phyloP scores from a whole-genome alignment of 2,113 vertebrate species.

The Colinus virginianus region DNA sequence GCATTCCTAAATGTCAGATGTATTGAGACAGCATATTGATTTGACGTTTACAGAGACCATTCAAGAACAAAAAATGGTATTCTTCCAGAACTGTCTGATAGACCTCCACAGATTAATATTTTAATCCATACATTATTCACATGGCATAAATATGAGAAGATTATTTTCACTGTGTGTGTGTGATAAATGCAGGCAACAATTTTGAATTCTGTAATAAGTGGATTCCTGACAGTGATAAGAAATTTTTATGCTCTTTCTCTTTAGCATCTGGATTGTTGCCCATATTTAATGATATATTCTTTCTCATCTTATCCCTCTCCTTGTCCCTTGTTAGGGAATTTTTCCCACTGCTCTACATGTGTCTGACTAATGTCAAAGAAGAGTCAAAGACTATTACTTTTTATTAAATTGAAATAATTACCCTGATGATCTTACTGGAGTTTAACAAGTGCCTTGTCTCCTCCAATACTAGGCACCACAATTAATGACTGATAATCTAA shows the following conservation, averaged over 20 bases:
- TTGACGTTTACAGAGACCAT: not conserved
- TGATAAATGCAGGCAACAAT: too few relatives aligned
- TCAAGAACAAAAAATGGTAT: not conserved
- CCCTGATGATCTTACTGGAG: conserved; percentile 19
- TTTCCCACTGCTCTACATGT: not conserved
- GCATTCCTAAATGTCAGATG: not conserved
- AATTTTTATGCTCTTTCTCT: not conserved
- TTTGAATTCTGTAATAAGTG: not conserved
- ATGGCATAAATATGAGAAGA: not conserved
- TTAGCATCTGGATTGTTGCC: not conserved
- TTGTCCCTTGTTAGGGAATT: not conserved
- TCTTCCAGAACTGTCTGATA: not conserved
- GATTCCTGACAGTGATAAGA: not conserved
- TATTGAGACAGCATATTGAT: not conserved
- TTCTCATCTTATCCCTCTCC: not conserved
- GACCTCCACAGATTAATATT: not conserved
- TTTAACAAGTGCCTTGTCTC: conserved; percentile 29
- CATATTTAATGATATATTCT: not conserved
- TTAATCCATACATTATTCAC: not conserved
- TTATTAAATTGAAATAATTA: conserved; percentile 26
- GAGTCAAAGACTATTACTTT: conserved; percentile 10
- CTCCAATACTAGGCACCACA: not conserved
- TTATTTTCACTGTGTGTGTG: not conserved
- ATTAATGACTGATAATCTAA: not conserved
- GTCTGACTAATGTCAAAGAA: not conserved